Evolutionary conservation across 2,888 invertebrate genomes (phyloP).

Genomic region (Drosophila ezoana): DNA sequence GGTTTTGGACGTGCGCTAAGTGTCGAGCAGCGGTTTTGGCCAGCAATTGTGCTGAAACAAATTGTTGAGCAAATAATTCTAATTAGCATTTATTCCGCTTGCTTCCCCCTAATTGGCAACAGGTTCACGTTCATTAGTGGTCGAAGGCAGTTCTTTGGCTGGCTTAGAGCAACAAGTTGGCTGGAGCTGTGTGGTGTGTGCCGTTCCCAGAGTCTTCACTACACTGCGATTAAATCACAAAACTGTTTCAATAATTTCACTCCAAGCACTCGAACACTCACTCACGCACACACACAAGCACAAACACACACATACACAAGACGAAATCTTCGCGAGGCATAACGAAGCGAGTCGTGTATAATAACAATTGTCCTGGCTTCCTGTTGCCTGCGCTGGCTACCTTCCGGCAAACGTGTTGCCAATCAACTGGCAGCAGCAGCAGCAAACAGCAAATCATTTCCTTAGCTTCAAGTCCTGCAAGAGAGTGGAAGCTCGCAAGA

Average conservation of each 20-base stretch:
- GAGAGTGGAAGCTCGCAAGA: conserved; percentile 51
- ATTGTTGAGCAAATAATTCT: conserved; percentile 71
- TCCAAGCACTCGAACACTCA: conserved; percentile 5
- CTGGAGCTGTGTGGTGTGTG: conserved; percentile 11
- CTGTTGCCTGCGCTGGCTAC: conserved; percentile 65
- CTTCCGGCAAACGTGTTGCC: conserved; percentile 82
- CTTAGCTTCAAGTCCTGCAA: conserved; percentile 47
- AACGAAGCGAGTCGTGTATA: conserved; percentile 23
- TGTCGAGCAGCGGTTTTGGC: conserved; percentile 36
- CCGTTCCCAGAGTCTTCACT: neutral
- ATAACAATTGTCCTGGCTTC: conserved; percentile 35
- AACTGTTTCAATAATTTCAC: conserved; percentile 36
- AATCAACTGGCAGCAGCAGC: conserved; percentile 75
- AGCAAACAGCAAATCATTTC: conserved; percentile 64
- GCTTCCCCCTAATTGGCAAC: conserved; percentile 42
- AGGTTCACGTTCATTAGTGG: conserved; percentile 36
- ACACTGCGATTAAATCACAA: conserved; percentile 27
- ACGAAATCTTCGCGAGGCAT: conserved; percentile 50
- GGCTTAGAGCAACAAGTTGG: conserved; percentile 57
- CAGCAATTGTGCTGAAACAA: conserved; percentile 39
- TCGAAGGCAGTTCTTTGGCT: neutral
- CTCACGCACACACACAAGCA: conserved; percentile 22
- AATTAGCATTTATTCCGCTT: conserved; percentile 57
- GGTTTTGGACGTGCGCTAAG: conserved; percentile 48
- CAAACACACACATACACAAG: conserved; percentile 23